Evolutionary conservation across 2,113 vertebrate genomes (phyloP).

Genomic region (Grallaria varia): DNA sequence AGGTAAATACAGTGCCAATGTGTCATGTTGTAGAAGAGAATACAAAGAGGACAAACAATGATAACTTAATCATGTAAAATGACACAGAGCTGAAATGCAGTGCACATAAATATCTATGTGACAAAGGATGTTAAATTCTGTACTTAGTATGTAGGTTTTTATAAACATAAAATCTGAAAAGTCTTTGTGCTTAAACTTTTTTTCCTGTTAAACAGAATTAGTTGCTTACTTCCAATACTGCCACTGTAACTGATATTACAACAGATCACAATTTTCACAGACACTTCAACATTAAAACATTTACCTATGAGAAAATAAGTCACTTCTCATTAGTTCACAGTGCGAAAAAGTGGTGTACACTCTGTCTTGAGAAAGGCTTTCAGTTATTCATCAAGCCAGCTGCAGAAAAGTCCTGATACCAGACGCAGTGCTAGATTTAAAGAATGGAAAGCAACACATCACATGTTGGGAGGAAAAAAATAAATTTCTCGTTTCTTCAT

Average conservation of each 20-base stretch:
- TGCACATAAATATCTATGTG: slow-evolving; percentile 78
- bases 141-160: slow-evolving; percentile 67
- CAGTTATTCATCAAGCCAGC: slow-evolving; percentile 70
- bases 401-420: slow-evolving; percentile 74
- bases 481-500: slow-evolving; percentile 79
- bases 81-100: slow-evolving; percentile 78
- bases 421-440: slow-evolving; percentile 71
- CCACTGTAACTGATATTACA: slow-evolving; percentile 81
- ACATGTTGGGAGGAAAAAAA: slow-evolving; percentile 71
- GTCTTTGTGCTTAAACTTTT: slow-evolving; percentile 79
- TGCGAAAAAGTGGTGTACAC: slow-evolving; percentile 78
- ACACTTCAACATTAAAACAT: slow-evolving; percentile 81
- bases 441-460: slow-evolving; percentile 75
- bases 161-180: slow-evolving; percentile 76
- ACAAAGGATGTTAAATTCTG: slow-evolving; percentile 76
- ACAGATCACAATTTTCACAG: slow-evolving; percentile 81
- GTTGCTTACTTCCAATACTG: slow-evolving; percentile 81
- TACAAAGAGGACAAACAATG: slow-evolving; percentile 73
- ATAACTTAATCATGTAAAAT: slow-evolving; percentile 83
- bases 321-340: slow-evolving; percentile 85
- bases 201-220: slow-evolving; percentile 74
- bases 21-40: slow-evolving; percentile 67
- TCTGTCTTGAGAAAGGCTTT: slow-evolving; percentile 75
- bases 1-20: slow-evolving; percentile 72
- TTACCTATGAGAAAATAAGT: slow-evolving; percentile 82